Conservation (phyloP, 2,113 vertebrate genomes). For the Melanotaenia duboulayi region DNA sequence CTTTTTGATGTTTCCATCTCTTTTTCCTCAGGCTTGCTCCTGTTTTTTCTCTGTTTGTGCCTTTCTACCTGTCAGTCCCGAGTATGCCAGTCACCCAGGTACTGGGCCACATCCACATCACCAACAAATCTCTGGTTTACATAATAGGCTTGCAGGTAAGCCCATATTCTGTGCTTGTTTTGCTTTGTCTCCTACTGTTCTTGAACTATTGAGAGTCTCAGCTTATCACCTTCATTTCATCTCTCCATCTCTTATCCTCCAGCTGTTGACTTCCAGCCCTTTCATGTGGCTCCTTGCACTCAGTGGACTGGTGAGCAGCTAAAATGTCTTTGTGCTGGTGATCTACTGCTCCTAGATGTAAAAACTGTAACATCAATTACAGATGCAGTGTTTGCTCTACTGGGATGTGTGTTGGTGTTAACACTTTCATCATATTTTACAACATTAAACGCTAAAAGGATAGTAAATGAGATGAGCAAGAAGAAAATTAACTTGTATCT, state of each 20-base stretch:
- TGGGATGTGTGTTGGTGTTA: not conserved
- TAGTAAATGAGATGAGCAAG: not conserved
- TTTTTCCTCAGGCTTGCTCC: conserved; percentile 86
- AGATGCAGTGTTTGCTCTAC: not conserved
- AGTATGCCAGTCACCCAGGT: conserved; percentile 92
- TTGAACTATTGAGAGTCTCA: not conserved
- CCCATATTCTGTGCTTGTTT: not conserved
- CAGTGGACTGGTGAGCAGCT: conserved; percentile 94
- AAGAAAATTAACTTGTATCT: not conserved
- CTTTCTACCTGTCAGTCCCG: conserved; percentile 94
- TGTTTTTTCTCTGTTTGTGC: conserved; percentile 95
- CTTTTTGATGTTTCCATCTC: not conserved
- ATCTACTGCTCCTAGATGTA: not conserved
- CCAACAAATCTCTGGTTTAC: conserved; percentile 97
- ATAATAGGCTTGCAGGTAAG: conserved; percentile 94
- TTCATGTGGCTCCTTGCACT: conserved; percentile 95
- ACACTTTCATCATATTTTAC: not conserved
- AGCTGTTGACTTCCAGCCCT: conserved; percentile 89
- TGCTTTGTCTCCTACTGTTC: not conserved
- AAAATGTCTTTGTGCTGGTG: not conserved
- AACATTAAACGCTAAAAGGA: not conserved
- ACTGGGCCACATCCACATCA: conserved; percentile 91
- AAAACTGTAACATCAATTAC: not conserved
- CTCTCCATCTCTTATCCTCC: conserved; percentile 1
- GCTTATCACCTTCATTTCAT: not conserved